phyloP scores from a whole-genome alignment of 35 echinoderm and acorn worm species.

The Strongylocentrotus purpuratus region DNA sequence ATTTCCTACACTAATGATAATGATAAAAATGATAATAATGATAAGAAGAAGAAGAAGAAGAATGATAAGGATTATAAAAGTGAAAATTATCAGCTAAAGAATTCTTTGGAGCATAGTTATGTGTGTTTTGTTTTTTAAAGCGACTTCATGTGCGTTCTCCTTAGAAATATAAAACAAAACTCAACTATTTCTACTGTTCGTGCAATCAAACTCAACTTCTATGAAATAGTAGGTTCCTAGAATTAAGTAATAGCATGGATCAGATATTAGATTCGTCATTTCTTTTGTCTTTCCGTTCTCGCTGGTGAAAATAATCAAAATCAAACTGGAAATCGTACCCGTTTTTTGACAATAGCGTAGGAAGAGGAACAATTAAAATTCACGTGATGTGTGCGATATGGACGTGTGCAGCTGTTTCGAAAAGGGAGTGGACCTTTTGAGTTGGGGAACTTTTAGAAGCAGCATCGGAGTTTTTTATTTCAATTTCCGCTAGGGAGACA shows the following conservation, averaged over 20 bases:
- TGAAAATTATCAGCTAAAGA: no score
- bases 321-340: background rate
- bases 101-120: no score
- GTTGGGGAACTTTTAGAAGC: background rate
- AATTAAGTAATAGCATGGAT: background rate
- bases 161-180: no score
- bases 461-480: background rate
- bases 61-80: no score
- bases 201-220: background rate
- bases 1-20: background rate
- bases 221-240: background rate
- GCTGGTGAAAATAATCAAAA: background rate
- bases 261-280: constrained; percentile 18
- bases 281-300: background rate
- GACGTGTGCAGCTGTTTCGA: background rate
- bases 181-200: background rate
- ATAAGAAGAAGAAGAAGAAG: no score
- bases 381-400: background rate
- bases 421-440: background rate
- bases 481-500: background rate
- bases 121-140: no score
- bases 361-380: constrained; percentile 13
- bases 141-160: no score
- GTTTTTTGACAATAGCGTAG: background rate
- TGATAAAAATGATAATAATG: background rate